Evolutionary conservation across 2,113 vertebrate species (phyloP).

Genomic region (Heterotilapia buettikoferi): DNA sequence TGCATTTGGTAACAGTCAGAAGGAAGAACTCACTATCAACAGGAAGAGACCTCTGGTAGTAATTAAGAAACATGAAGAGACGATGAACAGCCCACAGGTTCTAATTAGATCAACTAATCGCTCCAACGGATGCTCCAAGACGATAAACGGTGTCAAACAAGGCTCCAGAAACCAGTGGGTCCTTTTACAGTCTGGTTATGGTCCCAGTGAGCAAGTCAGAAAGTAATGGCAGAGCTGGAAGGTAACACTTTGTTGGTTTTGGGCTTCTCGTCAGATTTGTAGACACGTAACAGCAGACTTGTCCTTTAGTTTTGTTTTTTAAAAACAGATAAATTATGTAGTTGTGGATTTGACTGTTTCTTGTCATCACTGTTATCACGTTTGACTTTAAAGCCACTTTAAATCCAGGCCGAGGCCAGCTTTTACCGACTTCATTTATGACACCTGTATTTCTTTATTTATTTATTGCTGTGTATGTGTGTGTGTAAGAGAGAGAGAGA

Average conservation of each 20-base stretch:
- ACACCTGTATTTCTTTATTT: background rate
- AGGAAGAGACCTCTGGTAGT: background rate
- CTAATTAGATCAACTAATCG: fast-evolving
- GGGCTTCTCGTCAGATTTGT: background rate
- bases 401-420: background rate
- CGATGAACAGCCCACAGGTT: background rate
- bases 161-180: background rate
- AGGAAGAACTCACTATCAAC: background rate
- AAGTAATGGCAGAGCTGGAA: background rate
- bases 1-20: background rate
- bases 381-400: background rate
- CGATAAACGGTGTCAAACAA: background rate
- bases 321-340: background rate
- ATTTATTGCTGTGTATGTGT: constrained; percentile 30
- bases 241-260: background rate
- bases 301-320: background rate
- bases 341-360: background rate
- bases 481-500: too few species aligned
- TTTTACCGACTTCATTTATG: background rate
- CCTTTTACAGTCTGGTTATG: fast-evolving
- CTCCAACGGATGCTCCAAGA: background rate
- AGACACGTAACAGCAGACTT: background rate
- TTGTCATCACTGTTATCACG: background rate
- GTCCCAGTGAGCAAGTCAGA: background rate
- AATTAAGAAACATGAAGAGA: background rate